Conservation (phyloP, 30 jellyfish, hydroid and myxozoan species). For the Rhopilema esculentum region DNA sequence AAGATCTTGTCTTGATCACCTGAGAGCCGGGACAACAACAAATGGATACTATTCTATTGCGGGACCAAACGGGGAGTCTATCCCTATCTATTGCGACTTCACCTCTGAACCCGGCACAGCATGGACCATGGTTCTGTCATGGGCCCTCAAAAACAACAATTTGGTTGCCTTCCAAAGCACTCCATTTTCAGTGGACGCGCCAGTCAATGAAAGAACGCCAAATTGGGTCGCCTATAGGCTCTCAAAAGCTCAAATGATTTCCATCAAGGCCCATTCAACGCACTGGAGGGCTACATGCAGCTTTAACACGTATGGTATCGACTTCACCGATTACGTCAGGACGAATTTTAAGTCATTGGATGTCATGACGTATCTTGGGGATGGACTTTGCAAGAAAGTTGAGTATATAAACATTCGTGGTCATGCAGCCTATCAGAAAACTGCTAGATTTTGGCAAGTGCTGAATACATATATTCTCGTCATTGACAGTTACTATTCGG, state of each 20-base stretch:
- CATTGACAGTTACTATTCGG: neutral
- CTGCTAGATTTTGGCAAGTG: neutral
- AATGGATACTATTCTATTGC: constrained; percentile 19
- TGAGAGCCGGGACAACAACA: neutral
- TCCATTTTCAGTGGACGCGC: neutral
- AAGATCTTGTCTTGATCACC: constrained; percentile 41
- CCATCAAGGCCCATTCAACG: neutral
- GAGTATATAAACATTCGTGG: constrained; percentile 20
- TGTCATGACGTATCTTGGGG: constrained; percentile 1
- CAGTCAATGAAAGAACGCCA: constrained; percentile 18
- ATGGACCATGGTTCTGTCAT: constrained; percentile 29
- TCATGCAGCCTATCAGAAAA: neutral
- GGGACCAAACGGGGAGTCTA: neutral
- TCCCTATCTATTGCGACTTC: constrained; percentile 43
- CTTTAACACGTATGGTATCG: neutral
- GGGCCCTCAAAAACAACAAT: constrained; percentile 7
- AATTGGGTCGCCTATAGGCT: constrained; percentile 31
- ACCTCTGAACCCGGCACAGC: constrained; percentile 32
- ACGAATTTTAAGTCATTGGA: neutral
- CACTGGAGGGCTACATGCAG: too few species aligned
- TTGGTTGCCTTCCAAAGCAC: neutral
- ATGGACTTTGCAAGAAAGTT: constrained; percentile 1
- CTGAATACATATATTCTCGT: too few species aligned
- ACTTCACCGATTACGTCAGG: constrained; percentile 16
- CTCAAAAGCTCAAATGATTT: neutral